Evolutionary conservation across 35 echinoderm and acorn worm species (phyloP), one percentile per base, ranked within the genome.

Genomic region (Lytechinus variegatus): DNA sequence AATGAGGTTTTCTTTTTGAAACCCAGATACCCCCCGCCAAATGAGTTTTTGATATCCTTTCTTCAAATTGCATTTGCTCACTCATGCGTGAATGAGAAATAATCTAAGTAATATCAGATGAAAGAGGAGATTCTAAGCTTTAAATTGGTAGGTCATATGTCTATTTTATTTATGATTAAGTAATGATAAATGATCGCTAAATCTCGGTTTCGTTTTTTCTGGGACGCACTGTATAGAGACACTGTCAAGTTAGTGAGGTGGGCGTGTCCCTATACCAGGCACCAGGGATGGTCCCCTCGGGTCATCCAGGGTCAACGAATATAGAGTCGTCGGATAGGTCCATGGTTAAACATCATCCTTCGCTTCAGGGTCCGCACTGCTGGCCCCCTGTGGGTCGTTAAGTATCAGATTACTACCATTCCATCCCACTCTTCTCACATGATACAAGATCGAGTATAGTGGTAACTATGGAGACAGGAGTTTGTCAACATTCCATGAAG

Each of bases 401-500:
- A 24, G 66, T 79, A 79, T 79, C 19, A 16, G 21, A 79, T 90
- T 90, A 52, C 88, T 14, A 44, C 3, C 88, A 52, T 9, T 90
- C 21, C 87, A 33, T 52, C 87, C 52, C 27, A 29, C 28, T 89
- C n/a, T 54, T 54, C 88, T 90, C 88, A 44, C 21, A 53, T 14
- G 88, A 90, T 52, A 90, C 88, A 90, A 21, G 87, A n/a, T 10
- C 88, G 29, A 14, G 29, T 79, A n/a, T n/a, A 79, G 66, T 90
- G 28, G 88, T 90, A 90, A 6, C 88, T 1, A 54, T 90, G 27
- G 88, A 9, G n/a, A 90, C 27, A 7, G 52, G 24, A 90, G 88
- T 90, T 90, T 90, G 52, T 54, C 28, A 90, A 90, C 88, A 90
- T 90, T 90, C 52, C 88, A 54, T 33, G 28, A 54, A 52, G 88